Percentiles rank a stretch among this genome's conserved stretches.
These are phyloP conservation scores for Cyanoliseus patagonus DNA, from an alignment of 2,113 vertebrate species.

Conservation along the genomic window DNA sequence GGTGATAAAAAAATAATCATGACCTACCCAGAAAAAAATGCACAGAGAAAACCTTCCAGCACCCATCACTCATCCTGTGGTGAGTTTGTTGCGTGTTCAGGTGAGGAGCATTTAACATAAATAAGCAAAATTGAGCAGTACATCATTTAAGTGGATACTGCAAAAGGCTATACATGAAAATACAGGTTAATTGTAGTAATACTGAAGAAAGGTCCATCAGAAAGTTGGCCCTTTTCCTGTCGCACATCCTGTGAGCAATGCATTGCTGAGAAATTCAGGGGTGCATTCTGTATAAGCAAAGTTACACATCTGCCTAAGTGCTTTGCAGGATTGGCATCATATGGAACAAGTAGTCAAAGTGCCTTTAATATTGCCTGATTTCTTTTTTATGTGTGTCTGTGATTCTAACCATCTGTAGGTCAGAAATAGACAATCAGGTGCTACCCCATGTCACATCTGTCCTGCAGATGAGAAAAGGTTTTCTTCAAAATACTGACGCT, in stretches of 20 bases:
- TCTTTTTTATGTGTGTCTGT: conserved; percentile 34
- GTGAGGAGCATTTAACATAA: background rate
- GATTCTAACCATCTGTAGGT: conserved; percentile 57
- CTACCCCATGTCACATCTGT: conserved; percentile 18
- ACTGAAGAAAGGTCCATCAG: background rate
- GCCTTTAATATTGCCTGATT: conserved; percentile 60
- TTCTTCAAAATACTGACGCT: background rate
- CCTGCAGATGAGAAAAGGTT: conserved; percentile 34
- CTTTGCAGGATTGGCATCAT: conserved; percentile 22
- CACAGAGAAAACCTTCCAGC: background rate
- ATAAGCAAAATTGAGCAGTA: background rate
- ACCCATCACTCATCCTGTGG: background rate
- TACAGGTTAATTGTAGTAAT: background rate
- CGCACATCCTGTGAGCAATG: background rate
- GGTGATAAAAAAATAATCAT: background rate
- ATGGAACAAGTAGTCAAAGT: conserved; percentile 61
- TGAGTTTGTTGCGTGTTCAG: background rate
- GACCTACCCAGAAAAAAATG: background rate
- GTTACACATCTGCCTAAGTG: conserved; percentile 7
- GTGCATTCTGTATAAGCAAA: background rate
- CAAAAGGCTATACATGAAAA: background rate
- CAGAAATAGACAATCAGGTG: conserved; percentile 56
- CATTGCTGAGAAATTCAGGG: background rate
- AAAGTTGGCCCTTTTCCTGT: background rate
- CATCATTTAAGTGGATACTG: background rate